Conservation (phyloP, 2,797 vertebrate genomes). For the Podargus strigoides region DNA sequence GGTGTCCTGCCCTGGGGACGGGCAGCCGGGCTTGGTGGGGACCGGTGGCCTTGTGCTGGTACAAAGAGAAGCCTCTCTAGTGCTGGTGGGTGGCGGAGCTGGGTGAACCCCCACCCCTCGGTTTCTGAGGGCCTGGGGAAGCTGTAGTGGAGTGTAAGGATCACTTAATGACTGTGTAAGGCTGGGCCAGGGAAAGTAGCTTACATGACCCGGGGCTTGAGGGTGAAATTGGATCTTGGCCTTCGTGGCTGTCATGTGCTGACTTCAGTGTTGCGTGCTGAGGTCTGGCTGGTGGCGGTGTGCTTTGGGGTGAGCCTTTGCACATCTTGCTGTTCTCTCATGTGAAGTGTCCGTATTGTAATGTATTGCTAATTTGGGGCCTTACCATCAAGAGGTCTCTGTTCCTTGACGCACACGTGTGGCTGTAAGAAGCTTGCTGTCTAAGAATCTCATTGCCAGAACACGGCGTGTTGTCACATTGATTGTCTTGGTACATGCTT, state of each 20-base stretch:
- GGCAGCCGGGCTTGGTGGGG: not conserved
- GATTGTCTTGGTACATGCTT: not conserved
- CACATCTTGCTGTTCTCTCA: accelerated
- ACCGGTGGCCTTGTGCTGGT: not conserved
- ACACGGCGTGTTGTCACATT: not conserved
- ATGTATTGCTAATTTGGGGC: not conserved
- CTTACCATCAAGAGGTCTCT: not conserved
- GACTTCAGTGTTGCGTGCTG: not conserved
- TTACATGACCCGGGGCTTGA: not conserved
- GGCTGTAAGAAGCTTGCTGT: not conserved
- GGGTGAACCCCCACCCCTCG: accelerated
- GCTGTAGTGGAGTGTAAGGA: not conserved
- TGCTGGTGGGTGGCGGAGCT: not conserved
- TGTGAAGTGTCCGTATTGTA: too few relatives aligned
- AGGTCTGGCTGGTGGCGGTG: not conserved
- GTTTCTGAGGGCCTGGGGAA: not conserved
- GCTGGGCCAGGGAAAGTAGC: not conserved
- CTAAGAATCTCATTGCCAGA: not conserved
- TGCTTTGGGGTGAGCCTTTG: not conserved
- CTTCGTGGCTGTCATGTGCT: not conserved
- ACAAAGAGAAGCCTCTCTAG: accelerated
- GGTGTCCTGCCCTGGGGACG: not conserved
- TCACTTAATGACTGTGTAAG: accelerated
- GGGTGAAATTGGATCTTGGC: not conserved
- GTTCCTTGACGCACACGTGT: accelerated